Evolutionary conservation across 2,113 vertebrate genomes (phyloP).

Genomic region (Chitala chitala): DNA sequence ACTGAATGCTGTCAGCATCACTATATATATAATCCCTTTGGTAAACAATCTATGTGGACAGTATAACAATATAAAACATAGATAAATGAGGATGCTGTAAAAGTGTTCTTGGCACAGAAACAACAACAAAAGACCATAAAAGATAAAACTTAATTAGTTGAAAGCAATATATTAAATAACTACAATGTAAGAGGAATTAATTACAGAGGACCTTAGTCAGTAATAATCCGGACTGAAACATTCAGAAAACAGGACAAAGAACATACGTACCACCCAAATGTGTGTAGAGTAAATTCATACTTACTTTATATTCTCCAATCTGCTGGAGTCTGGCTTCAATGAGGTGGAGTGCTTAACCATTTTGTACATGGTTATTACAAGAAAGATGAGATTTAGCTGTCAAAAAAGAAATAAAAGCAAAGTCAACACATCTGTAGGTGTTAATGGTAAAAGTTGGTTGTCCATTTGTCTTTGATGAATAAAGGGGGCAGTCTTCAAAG

Average conservation of each 20-base stretch:
- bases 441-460: slow-evolving; percentile 42
- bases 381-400: slow-evolving; percentile 98
- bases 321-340: slow-evolving; percentile 98
- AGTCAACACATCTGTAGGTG: slow-evolving; percentile 51
- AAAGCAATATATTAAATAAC: not conserved
- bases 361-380: slow-evolving; percentile 99
- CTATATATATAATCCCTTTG: slow-evolving; percentile 32
- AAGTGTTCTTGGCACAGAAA: not conserved
- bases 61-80: not conserved
- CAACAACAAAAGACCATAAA: not conserved
- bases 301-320: slow-evolving; percentile 99
- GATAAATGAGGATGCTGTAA: not conserved
- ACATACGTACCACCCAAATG: slow-evolving; percentile 14
- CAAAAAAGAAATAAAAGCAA: slow-evolving; percentile 69
- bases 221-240: no score
- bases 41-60: slow-evolving; percentile 27
- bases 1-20: slow-evolving; percentile 38
- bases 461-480: slow-evolving; percentile 57
- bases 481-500: slow-evolving; percentile 54
- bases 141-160: not conserved
- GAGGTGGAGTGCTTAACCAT: slow-evolving; percentile 99
- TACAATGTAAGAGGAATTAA: not conserved
- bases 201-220: no score
- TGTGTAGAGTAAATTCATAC: slow-evolving; percentile 60
- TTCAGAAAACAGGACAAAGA: no score